Evolutionary conservation across 53 echinoderm and acorn worm species (phyloP).

Genomic region (Holothuria leucospilota): DNA sequence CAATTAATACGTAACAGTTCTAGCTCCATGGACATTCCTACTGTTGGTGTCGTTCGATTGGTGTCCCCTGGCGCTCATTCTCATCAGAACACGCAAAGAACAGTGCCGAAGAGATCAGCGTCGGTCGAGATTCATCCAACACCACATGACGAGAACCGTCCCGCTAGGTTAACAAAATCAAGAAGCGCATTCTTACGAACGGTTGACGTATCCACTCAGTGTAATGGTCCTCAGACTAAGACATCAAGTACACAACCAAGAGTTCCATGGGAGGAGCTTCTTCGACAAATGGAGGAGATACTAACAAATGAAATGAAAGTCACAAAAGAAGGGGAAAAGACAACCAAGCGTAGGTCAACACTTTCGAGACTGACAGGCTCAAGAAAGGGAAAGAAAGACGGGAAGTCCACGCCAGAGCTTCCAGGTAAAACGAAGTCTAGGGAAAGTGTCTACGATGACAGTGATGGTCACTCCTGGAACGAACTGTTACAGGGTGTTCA

Average conservation of each 20-base stretch:
- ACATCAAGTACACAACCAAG: slow-evolving; percentile 13
- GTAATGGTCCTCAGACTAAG: neutral
- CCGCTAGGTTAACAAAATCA: neutral
- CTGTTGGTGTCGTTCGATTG: slow-evolving; percentile 27
- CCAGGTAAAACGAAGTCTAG: neutral
- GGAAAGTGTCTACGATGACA: neutral
- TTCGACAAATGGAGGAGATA: slow-evolving; percentile 25
- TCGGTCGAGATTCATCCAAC: neutral
- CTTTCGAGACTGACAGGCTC: slow-evolving; percentile 18
- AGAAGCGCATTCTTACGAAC: neutral
- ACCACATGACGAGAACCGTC: neutral
- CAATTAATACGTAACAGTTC: neutral
- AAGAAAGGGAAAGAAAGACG: slow-evolving; percentile 22
- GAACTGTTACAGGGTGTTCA: slow-evolving; percentile 1
- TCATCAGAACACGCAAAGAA: neutral
- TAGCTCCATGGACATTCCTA: neutral
- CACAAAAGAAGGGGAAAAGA: neutral
- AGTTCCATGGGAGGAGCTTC: slow-evolving; percentile 23
- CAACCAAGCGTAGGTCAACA: slow-evolving; percentile 6
- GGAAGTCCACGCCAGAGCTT: neutral
- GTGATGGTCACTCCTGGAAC: slow-evolving; percentile 13
- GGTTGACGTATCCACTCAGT: slow-evolving; percentile 5
- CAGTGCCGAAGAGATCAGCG: neutral
- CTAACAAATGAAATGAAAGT: neutral
- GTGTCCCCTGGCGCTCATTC: neutral